Evolutionary conservation across 2,888 invertebrate genomes (phyloP), one percentile per base, ranked within the genome.

Genomic region (Pollenia amentaria): DNA sequence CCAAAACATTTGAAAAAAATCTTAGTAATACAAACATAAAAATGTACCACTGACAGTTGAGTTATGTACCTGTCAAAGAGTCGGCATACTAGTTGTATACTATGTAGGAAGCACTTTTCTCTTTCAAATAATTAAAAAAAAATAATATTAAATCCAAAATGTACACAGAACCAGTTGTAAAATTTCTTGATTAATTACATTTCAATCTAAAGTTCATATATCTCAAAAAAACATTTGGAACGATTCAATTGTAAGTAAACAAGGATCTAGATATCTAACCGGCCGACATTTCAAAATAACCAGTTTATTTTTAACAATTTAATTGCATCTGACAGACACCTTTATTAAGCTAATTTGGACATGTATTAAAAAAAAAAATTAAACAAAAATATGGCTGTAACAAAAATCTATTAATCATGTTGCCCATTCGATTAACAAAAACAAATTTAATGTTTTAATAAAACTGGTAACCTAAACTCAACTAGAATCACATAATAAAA

Each of bases 321-420:
- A 62, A 73, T 57, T 67, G 18, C 40, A 14, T 7, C 42, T 18
- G n/a, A 57, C 48, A 80, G 12, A 60, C 44, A 76, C 11, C 42
- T 75, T 18, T 76, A 62, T 53, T 62, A 76, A 69, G 40, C 69
- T 76, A 75, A 69, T 82, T 53, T 69, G 38, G 51, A 44, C 67
- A 53, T 44, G 55, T 44, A 12, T 0, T 16, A 51, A 21, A 55
- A n/a, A n/a, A n/a, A 48, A 38, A 42, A 53, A 12, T 38, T 6
- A 48, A 10, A 60, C 7, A 44, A 40, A 48, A 70, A 79, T 42
- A n/a, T 29, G 29, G n/a, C 44, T 72, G 29, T 21, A 48, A n/a
- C 8, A 38, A 29, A 76, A 76, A 62, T 29, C 65, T 62, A 82
- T 82, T 82, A 70, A 82, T 82, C 82, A 82, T 60, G 11, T 38